A percentile compares a stretch with the other conserved stretches of the same genome.
Evolutionary conservation across 2,797 vertebrate species (phyloP).

Genomic region (Alcedo quadribrachys): DNA sequence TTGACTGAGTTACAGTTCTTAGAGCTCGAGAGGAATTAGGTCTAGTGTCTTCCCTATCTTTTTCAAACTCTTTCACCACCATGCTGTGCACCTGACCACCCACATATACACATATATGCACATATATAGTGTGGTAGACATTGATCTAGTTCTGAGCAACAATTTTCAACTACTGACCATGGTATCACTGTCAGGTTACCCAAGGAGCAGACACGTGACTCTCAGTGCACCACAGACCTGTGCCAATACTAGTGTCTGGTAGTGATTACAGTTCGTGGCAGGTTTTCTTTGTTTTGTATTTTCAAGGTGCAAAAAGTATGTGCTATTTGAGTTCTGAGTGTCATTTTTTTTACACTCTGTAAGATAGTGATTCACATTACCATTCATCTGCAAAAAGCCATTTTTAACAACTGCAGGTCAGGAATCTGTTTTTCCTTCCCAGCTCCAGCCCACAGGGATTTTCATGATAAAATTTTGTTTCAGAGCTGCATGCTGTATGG

Average conservation of each 20-base stretch:
- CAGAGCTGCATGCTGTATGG: background rate
- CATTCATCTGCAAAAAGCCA: constrained; percentile 43
- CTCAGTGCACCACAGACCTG: background rate
- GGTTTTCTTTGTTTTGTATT: background rate
- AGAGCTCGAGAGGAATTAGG: accelerated
- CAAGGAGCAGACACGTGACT: background rate
- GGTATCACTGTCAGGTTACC: accelerated
- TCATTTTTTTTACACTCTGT: background rate
- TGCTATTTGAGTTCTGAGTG: background rate
- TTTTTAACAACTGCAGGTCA: constrained; percentile 64
- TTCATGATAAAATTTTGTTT: constrained; percentile 62
- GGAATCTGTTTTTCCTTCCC: constrained; percentile 51
- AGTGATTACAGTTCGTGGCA: background rate
- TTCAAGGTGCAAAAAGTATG: background rate
- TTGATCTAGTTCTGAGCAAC: accelerated
- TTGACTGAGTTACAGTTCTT: background rate
- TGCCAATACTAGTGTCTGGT: background rate
- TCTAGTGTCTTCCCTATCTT: background rate
- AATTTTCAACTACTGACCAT: background rate
- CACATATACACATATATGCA: background rate
- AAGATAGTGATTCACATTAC: constrained; percentile 3
- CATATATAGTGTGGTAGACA: accelerated
- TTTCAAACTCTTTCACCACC: background rate
- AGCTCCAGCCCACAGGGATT: constrained; percentile 45
- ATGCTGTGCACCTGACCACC: background rate